Evolutionary conservation across 2,797 vertebrate genomes (phyloP).

Genomic region (Darevskia mixta): DNA sequence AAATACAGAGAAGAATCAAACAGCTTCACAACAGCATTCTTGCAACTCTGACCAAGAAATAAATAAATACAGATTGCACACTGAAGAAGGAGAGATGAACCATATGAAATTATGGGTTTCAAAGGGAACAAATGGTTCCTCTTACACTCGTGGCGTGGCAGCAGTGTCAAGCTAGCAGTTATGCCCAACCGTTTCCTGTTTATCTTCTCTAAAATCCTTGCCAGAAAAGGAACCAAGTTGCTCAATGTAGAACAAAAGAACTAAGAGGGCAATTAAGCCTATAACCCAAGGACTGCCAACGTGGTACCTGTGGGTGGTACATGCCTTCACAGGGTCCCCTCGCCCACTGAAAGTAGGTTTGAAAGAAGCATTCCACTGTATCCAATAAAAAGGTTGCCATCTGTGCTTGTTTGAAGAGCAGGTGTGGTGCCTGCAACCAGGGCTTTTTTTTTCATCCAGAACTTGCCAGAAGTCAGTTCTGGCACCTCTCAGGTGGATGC

Average conservation of each 20-base stretch:
- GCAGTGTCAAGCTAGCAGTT: slow-evolving; percentile 14
- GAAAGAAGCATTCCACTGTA: too few species aligned
- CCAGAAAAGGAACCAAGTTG: neutral
- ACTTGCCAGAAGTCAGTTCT: too few species aligned
- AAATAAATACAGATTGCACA: neutral
- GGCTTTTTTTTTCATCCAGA: too few species aligned
- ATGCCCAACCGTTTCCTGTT: neutral
- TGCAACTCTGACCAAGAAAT: neutral
- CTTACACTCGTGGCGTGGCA: neutral
- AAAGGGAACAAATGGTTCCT: neutral
- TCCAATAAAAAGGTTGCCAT: too few species aligned
- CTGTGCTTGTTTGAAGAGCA: too few species aligned
- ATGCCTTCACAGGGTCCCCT: too few species aligned
- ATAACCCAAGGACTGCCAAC: neutral
- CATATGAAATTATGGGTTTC: slow-evolving; percentile 9
- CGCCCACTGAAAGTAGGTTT: too few species aligned
- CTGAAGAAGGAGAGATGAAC: neutral
- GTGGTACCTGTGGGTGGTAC: too few species aligned
- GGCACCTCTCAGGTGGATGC: too few species aligned
- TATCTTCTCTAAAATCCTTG: neutral
- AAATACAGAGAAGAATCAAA: neutral
- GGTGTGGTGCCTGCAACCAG: too few species aligned
- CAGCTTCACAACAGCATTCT: neutral
- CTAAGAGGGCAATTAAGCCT: too few species aligned
- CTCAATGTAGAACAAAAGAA: neutral